Base-by-base conservation (phyloP, 2,113 vertebrate species). In the Chaetura pelagica region DNA sequence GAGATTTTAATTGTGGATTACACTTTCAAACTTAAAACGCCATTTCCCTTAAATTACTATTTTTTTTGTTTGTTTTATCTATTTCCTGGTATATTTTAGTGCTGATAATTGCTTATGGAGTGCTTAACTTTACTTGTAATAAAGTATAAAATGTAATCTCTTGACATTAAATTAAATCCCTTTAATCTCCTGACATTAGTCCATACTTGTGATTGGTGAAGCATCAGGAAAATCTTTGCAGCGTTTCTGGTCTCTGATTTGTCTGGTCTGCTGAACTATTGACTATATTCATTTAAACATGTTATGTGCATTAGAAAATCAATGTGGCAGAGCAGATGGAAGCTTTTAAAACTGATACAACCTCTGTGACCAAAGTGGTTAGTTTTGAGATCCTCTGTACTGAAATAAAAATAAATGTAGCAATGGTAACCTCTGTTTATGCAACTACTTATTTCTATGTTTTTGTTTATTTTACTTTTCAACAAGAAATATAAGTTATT, bases 271-370 rank as follows among this genome's bases (percentile, higher is more conserved):
- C 80, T 96, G 79, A 96, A 93, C 82, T 96, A 96, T 97, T 88
- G 96, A 96, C 89, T 92, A 18, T 82, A 69, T 61, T 84, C 69
- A 75, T 96, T 96, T 94, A 87, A 95, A 94, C 95, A 96, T 90
- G 95, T 59, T 95, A 77, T 77, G 62, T 96, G 84, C 87, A 89
- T 97, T 97, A 96, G 94, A 69, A 94, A 96, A 97, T 97, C 96
- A 94, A 96, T 97, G 93, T 85, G 84, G 90, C 76, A 96, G 86
- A 96, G 74, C 51, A 80, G 92, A 96, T 93, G 87, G 92, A 93
- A 68, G 86, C 91, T 84, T 93, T 90, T 96, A 89, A 75, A 48
- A 94, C 72, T 68, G 82, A 80, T 89, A 71, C 29, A 79, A 94
- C 91, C 95, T 93, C 88, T 78, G 66, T 84, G 91, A 72, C 88